These are phyloP conservation scores for Penaeus vannamei DNA, from an alignment of 1,140 invertebrate species.

Conservation along the genomic window DNA sequence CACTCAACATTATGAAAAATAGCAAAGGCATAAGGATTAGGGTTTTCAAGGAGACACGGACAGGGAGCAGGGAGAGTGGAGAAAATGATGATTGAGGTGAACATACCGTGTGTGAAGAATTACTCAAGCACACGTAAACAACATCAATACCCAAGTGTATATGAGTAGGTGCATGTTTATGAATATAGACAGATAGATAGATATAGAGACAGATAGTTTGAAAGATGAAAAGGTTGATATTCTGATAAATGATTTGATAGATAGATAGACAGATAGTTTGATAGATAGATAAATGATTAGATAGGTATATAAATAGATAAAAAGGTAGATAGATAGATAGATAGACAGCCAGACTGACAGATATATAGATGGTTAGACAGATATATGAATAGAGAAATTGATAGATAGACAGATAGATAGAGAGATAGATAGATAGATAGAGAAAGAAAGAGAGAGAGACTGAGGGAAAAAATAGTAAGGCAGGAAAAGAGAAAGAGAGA, in stretches of 20 bases:
- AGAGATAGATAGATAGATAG: not conserved
- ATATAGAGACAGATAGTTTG: too few relatives aligned
- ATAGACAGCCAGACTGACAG: not conserved
- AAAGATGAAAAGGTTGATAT: not conserved
- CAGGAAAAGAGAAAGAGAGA: not conserved
- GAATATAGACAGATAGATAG: too few relatives aligned
- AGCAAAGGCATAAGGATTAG: too few relatives aligned
- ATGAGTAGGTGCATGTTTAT: too few relatives aligned
- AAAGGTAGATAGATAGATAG: conserved; percentile 19
- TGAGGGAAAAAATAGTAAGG: not conserved
- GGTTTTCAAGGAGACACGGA: too few relatives aligned
- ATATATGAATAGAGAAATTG: not conserved
- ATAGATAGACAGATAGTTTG: not conserved
- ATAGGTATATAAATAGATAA: conserved; percentile 17
- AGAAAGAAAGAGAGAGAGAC: too few relatives aligned
- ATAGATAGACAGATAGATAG: not conserved
- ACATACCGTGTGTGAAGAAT: too few relatives aligned
- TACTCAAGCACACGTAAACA: too few relatives aligned
- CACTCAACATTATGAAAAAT: too few relatives aligned
- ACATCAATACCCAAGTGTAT: too few relatives aligned
- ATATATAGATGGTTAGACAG: not conserved
- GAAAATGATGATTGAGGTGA: too few relatives aligned
- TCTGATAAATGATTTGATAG: not conserved
- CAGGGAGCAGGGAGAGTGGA: too few relatives aligned
- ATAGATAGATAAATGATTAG: not conserved